Evolutionary conservation across 1,140 invertebrate genomes (phyloP), one percentile per base, ranked within the genome.

Genomic region (Hesperophylax magnus): DNA sequence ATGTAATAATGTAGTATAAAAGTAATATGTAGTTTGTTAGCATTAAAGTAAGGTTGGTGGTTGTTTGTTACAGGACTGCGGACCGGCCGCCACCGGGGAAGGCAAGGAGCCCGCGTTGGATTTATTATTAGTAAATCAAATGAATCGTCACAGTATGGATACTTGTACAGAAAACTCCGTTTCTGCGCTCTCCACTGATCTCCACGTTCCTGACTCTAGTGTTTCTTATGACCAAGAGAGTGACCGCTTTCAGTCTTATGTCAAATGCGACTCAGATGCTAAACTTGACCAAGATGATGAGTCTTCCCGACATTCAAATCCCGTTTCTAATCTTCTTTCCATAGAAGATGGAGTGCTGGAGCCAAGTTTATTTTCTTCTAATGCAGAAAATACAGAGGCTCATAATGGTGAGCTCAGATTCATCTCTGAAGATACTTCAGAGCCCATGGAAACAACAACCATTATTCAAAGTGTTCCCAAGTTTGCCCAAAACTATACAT

Each of bases 391-490:
- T 83, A 87, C 88, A 81, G 81, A 85, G 53, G 87, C 87, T 82
- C 87, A 90, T 80, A 86, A 87, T 63, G 85, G 82, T 79, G 86
- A 89, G 84, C 85, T 79, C 77, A 86, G 86, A 81, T 89, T 88
- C 86, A 84, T 86, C 67, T 88, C 88, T 74, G 88, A 88, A 79
- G 84, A 86, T 77, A 84, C 87, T 52, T 87, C 88, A 71, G 75
- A 69, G 34, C 85, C 89, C n/a, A 88, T 88, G 61, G 88, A 89
- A 86, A 85, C 67, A 18, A 84, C 67, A 47, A 88, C 88, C 76
- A 88, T 89, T 84, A 87, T 89, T 53, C 89, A 89, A 81, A 89
- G 87, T 86, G 88, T 90, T 31, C 85, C 88, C n/a, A 89, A 90
- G 80, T 84, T 89, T 67, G 87, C 88, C 65, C 88, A 89, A 71